A percentile compares a stretch with the other conserved stretches of the same genome.
Evolutionary conservation across 2,797 vertebrate genomes (phyloP).

Genomic region (Aplochiton taeniatus): DNA sequence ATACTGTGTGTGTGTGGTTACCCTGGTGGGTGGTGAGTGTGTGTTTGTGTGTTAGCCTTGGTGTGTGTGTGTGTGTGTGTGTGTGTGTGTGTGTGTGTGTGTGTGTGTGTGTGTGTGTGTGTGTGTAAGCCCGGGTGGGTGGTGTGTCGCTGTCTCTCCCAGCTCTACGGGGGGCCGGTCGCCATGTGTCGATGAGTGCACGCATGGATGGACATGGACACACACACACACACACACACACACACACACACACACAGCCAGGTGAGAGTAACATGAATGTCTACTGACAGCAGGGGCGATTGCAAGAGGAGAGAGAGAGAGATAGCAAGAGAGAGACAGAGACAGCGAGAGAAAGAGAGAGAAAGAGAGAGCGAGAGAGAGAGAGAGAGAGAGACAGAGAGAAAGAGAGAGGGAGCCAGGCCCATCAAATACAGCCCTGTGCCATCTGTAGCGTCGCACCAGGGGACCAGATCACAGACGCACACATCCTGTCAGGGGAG

Average conservation of each 20-base stretch:
- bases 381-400: background rate
- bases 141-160: no score
- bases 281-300: background rate
- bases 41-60: no score
- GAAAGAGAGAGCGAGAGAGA: background rate
- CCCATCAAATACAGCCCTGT: conserved; percentile 41
- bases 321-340: background rate
- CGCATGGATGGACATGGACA: no score
- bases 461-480: conserved; percentile 44
- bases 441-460: conserved; percentile 53
- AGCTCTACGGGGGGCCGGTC: no score
- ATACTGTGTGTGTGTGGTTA: no score
- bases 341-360: background rate
- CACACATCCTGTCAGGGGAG: conserved; percentile 44
- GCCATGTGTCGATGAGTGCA: no score
- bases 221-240: no score
- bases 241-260: background rate
- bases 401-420: conserved; percentile 18
- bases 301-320: background rate
- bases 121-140: no score
- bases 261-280: background rate
- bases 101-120: no score
- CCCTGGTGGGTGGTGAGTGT: no score
- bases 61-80: no score
- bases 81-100: no score